Evolutionary conservation across 2,113 vertebrate genomes (phyloP), one percentile per base, ranked within the genome.

Genomic region (Pyxicephalus adspersus): DNA sequence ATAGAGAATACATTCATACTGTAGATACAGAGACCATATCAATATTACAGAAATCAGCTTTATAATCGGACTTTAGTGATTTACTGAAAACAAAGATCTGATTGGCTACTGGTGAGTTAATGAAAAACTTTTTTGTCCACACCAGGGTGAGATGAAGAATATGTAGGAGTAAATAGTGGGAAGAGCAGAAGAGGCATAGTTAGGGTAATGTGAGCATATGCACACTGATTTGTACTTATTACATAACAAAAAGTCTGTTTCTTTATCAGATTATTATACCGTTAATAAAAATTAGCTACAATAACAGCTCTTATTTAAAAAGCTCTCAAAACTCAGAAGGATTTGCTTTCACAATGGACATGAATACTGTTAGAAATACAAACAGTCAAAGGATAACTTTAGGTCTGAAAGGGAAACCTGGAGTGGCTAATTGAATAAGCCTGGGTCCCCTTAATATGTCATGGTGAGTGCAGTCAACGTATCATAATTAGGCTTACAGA

Each of bases 401-500:
- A 96, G 91, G 91, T 96, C 93, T 97, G 94, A 97, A 98, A 99
- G 95, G 95, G 96, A 95, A 93, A 97, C 97, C 97, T 92, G 97
- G 93, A 90, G 95, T 96, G 97, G 95, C 94, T 95, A 96, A 96
- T 95, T 99, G 95, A 98, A 98, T 99, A 96, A 97, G 95, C 94
- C 95, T 96, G 96, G 95, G 96, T 96, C 98, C 95, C 96, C 95
- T 94, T 95, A 95, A 96, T 95, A 94, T 97, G 96, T 96, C 97
- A 99, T 99, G 98, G 97, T 98, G 96, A 99, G 96, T 95, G 96
- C 96, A 98, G 95, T 98, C 95, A 98, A 98, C 97, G 98, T 99
- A 96, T 99, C 98, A 98, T 99, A 99, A 99, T 99, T 98, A 97
- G 96, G 96, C 97, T 98, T 97, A 98, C 96, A 98, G 96, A 97